These are phyloP conservation scores for Anser brachyrhynchus DNA, from an alignment of 2,113 vertebrate genomes.

Conservation along the genomic window DNA sequence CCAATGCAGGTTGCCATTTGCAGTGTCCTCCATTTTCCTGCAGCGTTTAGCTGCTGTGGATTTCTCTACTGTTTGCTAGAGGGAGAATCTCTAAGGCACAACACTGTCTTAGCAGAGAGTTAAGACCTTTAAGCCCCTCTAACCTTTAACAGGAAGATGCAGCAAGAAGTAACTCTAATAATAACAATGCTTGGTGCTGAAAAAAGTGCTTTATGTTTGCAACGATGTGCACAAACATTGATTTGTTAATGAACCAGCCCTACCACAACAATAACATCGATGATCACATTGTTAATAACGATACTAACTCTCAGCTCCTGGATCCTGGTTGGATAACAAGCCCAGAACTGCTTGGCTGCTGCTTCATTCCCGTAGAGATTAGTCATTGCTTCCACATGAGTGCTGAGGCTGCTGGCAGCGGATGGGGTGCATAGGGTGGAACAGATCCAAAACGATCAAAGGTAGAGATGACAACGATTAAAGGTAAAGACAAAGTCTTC, in stretches of 20 bases:
- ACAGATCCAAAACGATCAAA: not conserved
- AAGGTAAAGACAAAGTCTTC: not conserved
- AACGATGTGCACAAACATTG: conserved; percentile 9
- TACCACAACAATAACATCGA: conserved; percentile 14
- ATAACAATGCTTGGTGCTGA: not conserved
- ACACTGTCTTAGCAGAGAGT: not conserved
- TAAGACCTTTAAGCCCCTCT: not conserved
- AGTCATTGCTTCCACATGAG: conserved; percentile 14
- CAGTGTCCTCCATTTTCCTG: not conserved
- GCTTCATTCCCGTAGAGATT: not conserved
- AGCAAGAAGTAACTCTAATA: not conserved
- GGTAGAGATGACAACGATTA: not conserved
- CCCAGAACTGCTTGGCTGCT: not conserved
- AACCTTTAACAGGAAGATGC: not conserved
- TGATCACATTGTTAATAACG: conserved; percentile 32
- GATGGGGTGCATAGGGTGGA: not conserved
- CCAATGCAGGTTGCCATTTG: not conserved
- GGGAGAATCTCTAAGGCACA: not conserved
- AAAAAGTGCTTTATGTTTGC: not conserved
- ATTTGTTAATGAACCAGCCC: not conserved
- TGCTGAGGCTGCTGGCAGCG: not conserved
- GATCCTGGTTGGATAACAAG: not conserved
- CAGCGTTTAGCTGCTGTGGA: not conserved
- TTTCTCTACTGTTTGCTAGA: not conserved
- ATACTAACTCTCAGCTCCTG: not conserved